A percentile compares a stretch with the other conserved stretches of the same genome.
These are phyloP conservation scores for Lagria hirta DNA, from an alignment of 2,888 invertebrate genomes.

Conservation along the genomic window DNA sequence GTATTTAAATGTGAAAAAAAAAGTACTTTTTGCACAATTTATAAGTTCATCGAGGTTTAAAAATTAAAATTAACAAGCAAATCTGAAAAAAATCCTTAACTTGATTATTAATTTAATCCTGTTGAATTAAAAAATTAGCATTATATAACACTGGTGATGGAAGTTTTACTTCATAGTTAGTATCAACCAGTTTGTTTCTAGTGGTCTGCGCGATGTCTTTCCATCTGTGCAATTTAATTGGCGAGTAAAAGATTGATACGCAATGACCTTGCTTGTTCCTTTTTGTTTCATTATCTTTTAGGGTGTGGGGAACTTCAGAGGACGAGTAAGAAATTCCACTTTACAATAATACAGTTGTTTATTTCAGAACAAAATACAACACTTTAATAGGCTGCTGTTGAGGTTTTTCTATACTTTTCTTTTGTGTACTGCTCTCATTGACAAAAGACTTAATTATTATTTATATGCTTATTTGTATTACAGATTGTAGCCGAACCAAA, in stretches of 20 bases:
- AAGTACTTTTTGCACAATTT: slow-evolving; percentile 5
- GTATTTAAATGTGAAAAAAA: slow-evolving; percentile 8
- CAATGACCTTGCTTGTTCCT: slow-evolving; percentile 12
- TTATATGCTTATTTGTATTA: slow-evolving; percentile 11
- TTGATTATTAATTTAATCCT: slow-evolving; percentile 10
- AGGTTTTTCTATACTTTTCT: too few relatives aligned
- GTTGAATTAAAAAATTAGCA: slow-evolving; percentile 11
- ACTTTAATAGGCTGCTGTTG: too few relatives aligned
- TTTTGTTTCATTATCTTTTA: slow-evolving; percentile 13
- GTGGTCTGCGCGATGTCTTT: slow-evolving; percentile 13
- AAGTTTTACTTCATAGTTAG: slow-evolving; percentile 10
- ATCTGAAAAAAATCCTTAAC: slow-evolving; percentile 6
- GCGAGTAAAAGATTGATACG: slow-evolving; percentile 10
- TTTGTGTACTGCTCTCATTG: too few relatives aligned
- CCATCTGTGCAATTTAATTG: slow-evolving; percentile 14
- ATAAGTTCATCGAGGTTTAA: slow-evolving; percentile 10
- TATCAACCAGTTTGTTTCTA: slow-evolving; percentile 13
- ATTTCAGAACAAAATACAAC: slow-evolving; percentile 1
- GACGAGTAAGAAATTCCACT: neutral
- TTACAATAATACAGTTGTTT: slow-evolving; percentile 4
- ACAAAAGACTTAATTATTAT: too few relatives aligned
- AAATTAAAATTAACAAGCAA: slow-evolving; percentile 4
- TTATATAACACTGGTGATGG: slow-evolving; percentile 5
- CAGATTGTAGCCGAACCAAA: slow-evolving; percentile 11
- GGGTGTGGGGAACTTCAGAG: slow-evolving; percentile 8